Base-by-base conservation (phyloP, 2,113 vertebrate genomes). In the Phrynosoma blainvillii region DNA sequence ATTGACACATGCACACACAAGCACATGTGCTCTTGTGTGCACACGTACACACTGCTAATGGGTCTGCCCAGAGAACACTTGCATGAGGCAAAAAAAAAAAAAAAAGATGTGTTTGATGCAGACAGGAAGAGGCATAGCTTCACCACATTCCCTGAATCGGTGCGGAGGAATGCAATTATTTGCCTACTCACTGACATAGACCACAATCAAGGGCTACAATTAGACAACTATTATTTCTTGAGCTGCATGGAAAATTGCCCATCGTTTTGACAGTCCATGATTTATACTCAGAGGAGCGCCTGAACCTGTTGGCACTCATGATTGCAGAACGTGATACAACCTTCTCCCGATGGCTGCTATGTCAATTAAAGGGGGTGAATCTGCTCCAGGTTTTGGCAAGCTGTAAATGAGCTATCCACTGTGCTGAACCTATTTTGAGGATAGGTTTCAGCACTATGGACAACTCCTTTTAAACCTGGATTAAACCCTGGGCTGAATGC, bases 141-240 rank as follows among this genome's bases (percentile, higher is more conserved):
- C 92, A 91, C 91, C 91, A 91, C 86, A 87, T 78, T 79, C 68
- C 93, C 93, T 94, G 92, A 95, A 96, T 95, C 87, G 93, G 59
- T 59, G 94, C 93, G 94, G 93, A 95, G 93, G 94, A 92, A 95
- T 94, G 93, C 93, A 96, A 95, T 96, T 96, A 95, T 85, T 95
- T 42, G 32, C 91, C 92, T 85, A 91, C 2, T 88, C 92, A 92
- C 89, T 95, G 95, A 96, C 94, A 95, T 23, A 85, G 89, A 76
- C 68, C 87, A 95, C 93, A 96, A 96, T 94, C 91, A 92, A 95
- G 92, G 90, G 91, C 92, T 94, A 95, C 93, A 95, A 95, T 96
- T 96, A 96, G 94, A 93, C 93, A 92, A 92, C 93, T 94, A 95
- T 95, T 94, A 94, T 94, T 94, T 84, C 74, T 77, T 84, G 87